Conservation (phyloP, 2,888 invertebrate genomes). For the Leucania comma region DNA sequence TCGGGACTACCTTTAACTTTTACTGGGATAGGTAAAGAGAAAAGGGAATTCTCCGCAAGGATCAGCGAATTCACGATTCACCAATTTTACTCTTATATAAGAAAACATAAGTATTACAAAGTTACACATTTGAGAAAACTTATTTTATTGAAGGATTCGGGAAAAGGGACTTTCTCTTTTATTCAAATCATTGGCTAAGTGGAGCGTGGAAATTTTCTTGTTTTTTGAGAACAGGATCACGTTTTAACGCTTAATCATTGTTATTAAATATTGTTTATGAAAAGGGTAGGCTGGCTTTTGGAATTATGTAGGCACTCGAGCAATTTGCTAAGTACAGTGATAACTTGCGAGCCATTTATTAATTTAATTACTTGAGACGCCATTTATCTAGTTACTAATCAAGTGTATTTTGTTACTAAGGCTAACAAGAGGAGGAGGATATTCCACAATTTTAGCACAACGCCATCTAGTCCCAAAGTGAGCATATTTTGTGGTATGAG, state of each 20-base stretch:
- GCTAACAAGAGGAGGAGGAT: neutral
- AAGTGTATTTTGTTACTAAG: neutral
- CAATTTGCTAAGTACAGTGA: slow-evolving; percentile 49
- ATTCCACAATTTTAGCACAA: too few relatives aligned
- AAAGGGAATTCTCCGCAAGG: slow-evolving; percentile 27
- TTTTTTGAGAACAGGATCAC: slow-evolving; percentile 31
- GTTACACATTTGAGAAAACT: slow-evolving; percentile 40
- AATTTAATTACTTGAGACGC: slow-evolving; percentile 10
- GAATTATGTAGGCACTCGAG: slow-evolving; percentile 30
- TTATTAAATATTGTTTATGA: slow-evolving; percentile 47
- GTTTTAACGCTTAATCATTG: slow-evolving; percentile 42
- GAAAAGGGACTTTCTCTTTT: slow-evolving; percentile 39
- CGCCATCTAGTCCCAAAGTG: too few relatives aligned
- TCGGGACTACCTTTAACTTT: slow-evolving; percentile 8
- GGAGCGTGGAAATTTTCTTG: slow-evolving; percentile 23
- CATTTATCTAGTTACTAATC: slow-evolving; percentile 12
- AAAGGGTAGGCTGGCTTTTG: slow-evolving; percentile 32
- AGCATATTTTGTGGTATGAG: too few relatives aligned
- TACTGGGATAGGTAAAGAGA: neutral
- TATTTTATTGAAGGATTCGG: slow-evolving; percentile 36
- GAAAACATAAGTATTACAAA: slow-evolving; percentile 42
- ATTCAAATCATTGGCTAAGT: slow-evolving; percentile 35
- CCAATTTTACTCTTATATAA: slow-evolving; percentile 35
- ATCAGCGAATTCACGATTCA: slow-evolving; percentile 16
- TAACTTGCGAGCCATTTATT: slow-evolving; percentile 31